Evolutionary conservation across 35 echinoderm and acorn worm species (phyloP), one percentile per base, ranked within the genome.

Genomic region (Chiridota heheva): DNA sequence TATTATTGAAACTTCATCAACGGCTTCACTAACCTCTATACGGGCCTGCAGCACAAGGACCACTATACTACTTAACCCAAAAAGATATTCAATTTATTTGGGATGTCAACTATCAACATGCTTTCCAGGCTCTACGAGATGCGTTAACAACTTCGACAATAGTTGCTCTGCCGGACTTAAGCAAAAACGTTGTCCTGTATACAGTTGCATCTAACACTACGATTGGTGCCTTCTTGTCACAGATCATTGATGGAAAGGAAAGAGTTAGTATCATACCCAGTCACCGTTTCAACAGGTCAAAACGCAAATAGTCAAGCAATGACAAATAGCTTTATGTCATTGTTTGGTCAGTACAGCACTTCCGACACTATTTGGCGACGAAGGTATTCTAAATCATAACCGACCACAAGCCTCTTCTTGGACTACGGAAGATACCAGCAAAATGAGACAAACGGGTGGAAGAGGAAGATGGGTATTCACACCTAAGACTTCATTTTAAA

Each of bases 401-500:
- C 7, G 90, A 92, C 41, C 90, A 92, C 32, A 69, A 82, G 58
- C 77, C 77, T 2, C 59, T 92, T 1, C 1, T 63, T 33, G 44
- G 67, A 4, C 67, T 79, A 1, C 27, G 17, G n/a, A 73, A 63
- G 36, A 34, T 83, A 2, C 67, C 68, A 41, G 56, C 73, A 12
- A 25, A 83, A 63, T 49, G 78, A 36, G 67, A 81, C 30, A 37
- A 70, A 64, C 66, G 33, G 79, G 79, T 22, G 33, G 68, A 30
- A 38, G 71, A 33, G 59, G 69, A 29, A 57, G 84, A 67, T 93
- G 84, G 84, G 42, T 43, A 6, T 87, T 1, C 42, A 83, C 27
- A 32, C 73, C 3, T 85, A 69, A 30, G 42, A 67, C 32, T 82
- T n/a, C n/a, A n/a, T n/a, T n/a, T n/a, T n/a, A n/a, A n/a, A n/a